Evolutionary conservation across 2,113 vertebrate species (phyloP).

Genomic region (Maccullochella peelii): DNA sequence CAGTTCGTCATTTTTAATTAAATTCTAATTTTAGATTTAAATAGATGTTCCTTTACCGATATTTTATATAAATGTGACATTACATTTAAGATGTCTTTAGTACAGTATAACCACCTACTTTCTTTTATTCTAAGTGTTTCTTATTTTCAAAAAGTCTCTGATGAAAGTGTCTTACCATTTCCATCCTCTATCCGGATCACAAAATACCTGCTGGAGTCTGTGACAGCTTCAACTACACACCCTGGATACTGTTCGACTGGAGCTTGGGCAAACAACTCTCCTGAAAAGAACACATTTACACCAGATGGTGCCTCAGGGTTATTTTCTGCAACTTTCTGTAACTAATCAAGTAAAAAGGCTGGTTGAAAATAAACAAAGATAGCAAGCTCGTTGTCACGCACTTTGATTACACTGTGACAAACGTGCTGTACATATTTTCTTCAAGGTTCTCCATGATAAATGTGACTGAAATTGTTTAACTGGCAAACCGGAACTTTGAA

Average conservation of each 20-base stretch:
- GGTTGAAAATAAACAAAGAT: not conserved
- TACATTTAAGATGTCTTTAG: not conserved
- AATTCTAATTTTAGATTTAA: not conserved
- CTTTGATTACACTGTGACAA: not conserved
- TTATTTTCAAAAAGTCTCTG: not conserved
- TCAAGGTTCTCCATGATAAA: no score
- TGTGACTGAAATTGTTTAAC: not conserved
- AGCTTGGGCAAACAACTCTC: constrained; percentile 96
- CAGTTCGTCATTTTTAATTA: not conserved
- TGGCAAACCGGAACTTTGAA: not conserved
- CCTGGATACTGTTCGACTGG: constrained; percentile 95
- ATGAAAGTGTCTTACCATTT: constrained; percentile 83
- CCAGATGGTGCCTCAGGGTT: not conserved
- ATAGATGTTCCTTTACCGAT: not conserved
- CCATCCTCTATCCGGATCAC: constrained; percentile 93
- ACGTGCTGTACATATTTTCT: not conserved
- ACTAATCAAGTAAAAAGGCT: not conserved
- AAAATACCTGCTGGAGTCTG: constrained; percentile 96
- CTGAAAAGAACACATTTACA: constrained; percentile 77
- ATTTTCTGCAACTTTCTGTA: not conserved
- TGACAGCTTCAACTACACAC: constrained; percentile 88
- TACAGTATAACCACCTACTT: not conserved
- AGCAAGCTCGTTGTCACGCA: not conserved
- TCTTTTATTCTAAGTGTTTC: not conserved
- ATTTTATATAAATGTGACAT: not conserved